Evolutionary conservation across 2,113 vertebrate genomes (phyloP).

Genomic region (Onychostoma macrolepis): DNA sequence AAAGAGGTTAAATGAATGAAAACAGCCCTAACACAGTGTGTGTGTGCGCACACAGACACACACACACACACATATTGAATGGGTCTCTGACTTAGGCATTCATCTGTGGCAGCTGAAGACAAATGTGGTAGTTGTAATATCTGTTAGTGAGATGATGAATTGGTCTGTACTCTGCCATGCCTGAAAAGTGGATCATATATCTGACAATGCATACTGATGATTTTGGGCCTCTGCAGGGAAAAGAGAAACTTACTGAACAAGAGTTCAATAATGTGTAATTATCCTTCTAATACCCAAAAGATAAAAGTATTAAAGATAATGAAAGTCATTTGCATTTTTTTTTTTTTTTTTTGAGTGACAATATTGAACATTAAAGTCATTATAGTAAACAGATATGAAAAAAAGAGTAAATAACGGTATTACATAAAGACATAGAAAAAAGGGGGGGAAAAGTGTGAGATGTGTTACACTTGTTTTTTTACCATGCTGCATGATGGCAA

Average conservation of each 20-base stretch:
- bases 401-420: background rate
- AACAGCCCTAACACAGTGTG: background rate
- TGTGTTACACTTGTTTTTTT: background rate
- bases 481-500: background rate
- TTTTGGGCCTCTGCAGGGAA: conserved; percentile 1
- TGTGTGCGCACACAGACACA: background rate
- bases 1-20: background rate
- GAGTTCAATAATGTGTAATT: conserved; percentile 5
- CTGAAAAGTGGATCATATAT: conserved; percentile 46
- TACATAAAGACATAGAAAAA: background rate
- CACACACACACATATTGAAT: conserved; percentile 16
- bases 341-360: background rate
- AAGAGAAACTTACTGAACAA: background rate
- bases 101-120: conserved; percentile 49
- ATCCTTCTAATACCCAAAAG: background rate
- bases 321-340: background rate
- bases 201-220: conserved; percentile 51
- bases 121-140: conserved; percentile 57
- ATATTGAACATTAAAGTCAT: background rate
- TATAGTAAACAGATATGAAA: background rate
- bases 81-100: conserved; percentile 6
- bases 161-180: conserved; percentile 47
- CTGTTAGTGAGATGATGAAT: conserved; percentile 61
- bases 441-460: background rate
- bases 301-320: background rate